phyloP scores from a whole-genome alignment of 2,113 vertebrate species.

The Hemicordylus capensis region DNA sequence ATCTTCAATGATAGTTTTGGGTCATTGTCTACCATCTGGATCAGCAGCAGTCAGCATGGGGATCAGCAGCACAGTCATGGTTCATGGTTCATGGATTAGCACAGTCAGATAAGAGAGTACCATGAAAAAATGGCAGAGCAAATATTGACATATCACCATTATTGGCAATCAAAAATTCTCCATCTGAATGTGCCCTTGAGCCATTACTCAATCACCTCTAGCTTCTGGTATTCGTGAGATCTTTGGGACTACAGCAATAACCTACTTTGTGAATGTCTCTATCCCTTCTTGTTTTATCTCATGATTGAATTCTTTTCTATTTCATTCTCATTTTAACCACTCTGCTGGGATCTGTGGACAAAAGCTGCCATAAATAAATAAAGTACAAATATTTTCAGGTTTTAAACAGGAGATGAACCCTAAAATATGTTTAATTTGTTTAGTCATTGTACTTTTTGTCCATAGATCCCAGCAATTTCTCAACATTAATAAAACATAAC shows the following conservation, averaged over 20 bases:
- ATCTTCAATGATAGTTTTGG: too few relatives aligned
- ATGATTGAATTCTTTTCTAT: background rate
- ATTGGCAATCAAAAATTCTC: background rate
- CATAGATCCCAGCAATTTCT: too few relatives aligned
- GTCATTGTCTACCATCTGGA: too few relatives aligned
- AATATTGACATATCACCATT: background rate
- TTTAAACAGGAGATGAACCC: too few relatives aligned
- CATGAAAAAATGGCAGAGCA: too few relatives aligned
- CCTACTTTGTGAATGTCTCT: background rate
- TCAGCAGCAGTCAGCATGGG: background rate
- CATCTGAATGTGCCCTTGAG: background rate
- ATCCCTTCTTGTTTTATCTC: background rate
- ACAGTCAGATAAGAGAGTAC: too few relatives aligned
- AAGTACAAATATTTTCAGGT: too few relatives aligned
- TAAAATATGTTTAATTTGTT: background rate
- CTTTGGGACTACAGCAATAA: background rate
- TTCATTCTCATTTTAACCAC: background rate
- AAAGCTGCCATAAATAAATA: too few relatives aligned
- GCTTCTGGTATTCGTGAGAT: background rate
- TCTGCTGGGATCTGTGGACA: too few relatives aligned
- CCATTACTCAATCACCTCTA: background rate
- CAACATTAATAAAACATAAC: too few relatives aligned
- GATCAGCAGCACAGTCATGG: background rate
- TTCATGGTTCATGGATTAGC: too few relatives aligned
- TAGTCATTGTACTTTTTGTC: too few relatives aligned